These are phyloP conservation scores for Dryocosmus kuriphilus DNA, from an alignment of 2,888 invertebrate species.

Conservation along the genomic window DNA sequence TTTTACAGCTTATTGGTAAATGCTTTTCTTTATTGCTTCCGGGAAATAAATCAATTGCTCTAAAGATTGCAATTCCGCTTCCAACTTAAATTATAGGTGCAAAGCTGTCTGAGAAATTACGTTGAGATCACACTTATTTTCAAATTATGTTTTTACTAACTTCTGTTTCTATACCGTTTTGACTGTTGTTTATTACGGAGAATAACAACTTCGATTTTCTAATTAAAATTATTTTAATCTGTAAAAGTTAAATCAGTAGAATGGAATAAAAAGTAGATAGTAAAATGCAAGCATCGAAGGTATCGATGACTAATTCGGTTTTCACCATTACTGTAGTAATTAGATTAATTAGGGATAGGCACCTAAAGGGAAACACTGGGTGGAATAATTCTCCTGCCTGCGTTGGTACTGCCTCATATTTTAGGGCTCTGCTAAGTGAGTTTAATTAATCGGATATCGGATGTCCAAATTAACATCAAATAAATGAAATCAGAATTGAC, in stretches of 20 bases:
- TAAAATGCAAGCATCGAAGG: conserved; percentile 8
- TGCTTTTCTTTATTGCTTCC: neutral
- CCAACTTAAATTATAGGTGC: neutral
- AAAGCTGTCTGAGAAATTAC: neutral
- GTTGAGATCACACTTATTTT: neutral
- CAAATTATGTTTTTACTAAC: neutral
- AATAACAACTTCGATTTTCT: no score
- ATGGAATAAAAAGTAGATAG: neutral
- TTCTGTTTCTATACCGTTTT: neutral
- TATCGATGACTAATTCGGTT: conserved; percentile 28
- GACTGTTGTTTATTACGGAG: no score
- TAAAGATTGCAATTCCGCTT: conserved; percentile 1
- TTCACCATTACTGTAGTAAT: conserved; percentile 10
- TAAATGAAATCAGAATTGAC: neutral
- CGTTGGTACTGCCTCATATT: neutral
- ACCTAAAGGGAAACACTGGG: neutral
- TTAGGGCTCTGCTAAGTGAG: conserved; percentile 10
- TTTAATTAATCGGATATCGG: neutral
- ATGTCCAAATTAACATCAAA: neutral
- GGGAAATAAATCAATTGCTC: neutral
- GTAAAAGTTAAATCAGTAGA: no score
- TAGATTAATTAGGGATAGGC: conserved; percentile 14
- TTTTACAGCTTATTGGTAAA: conserved; percentile 30
- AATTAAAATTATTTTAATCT: no score
- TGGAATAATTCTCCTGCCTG: conserved; percentile 17